Base-by-base conservation (phyloP, 1,140 invertebrate genomes). In the Charaxes varanes region DNA sequence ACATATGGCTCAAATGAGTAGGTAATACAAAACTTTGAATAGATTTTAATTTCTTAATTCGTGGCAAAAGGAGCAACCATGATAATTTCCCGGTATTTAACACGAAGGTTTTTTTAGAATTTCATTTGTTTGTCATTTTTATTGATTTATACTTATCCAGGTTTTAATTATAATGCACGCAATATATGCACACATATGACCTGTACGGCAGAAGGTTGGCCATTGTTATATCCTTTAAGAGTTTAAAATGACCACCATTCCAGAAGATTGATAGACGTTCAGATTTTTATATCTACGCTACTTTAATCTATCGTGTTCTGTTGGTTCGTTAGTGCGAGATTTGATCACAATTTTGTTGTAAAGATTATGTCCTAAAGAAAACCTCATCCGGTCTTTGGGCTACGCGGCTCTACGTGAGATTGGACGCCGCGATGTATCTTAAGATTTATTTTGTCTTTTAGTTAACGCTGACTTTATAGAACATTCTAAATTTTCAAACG, bases 281-380 rank as follows among this genome's bases (percentile, higher is more conserved):
- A 61, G 53, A 57, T 57, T 58, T 58, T 67, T 57, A 59, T 64
- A 67, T 68, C 69, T 58, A 61, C 46, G 63, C 57, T 68, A 63
- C 63, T 67, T 71, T 64, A 71, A 70, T 73, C 62, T 66, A 52
- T 58, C n/a, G 50, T 70, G 62, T 71, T 56, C 46, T 53, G 53
- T 62, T 60, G 57, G 46, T 81, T 81, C 74, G 74, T 79, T 79
- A 81, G 70, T 63, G 57, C 57, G 55, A 60, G 73, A 77, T 78
- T 57, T 47, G 65, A 76, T 76, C 72, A 77, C 71, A 72, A 62
- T 77, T 79, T 81, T 77, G 77, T 79, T 77, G 77, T 79, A 74
- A 81, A 78, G 70, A 78, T 78, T 81, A 81, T 81, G 73, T 79
- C 48, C 63, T 65, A 69, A 74, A 77, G 77, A 81, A 79, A 69